Conservation (phyloP, 2,113 vertebrate genomes). For the zebrafish (Danio rerio) region DNA sequence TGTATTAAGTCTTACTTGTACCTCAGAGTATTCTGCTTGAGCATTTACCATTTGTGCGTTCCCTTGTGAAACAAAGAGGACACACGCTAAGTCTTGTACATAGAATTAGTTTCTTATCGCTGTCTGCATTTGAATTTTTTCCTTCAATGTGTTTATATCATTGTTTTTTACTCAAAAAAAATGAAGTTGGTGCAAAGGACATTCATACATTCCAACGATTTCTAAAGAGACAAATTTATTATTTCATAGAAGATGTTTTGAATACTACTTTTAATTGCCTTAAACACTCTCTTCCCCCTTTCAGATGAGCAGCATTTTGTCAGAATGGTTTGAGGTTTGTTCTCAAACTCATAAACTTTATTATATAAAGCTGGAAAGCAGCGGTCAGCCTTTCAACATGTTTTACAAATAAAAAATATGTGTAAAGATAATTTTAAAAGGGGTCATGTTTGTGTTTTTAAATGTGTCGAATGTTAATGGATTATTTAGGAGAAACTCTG, state of each 20-base stretch:
- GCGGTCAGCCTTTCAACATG: conserved; percentile 15
- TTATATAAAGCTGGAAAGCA: conserved; percentile 14
- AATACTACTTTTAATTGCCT: conserved; percentile 61
- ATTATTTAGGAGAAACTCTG: background rate
- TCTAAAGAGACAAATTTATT: conserved; percentile 46
- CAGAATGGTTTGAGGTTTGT: conserved; percentile 23
- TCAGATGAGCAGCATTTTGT: conserved; percentile 45
- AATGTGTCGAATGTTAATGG: conserved; percentile 7
- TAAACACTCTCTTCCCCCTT: conserved; percentile 52
- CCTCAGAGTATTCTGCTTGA: conserved; percentile 45
- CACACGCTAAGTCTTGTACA: conserved; percentile 53
- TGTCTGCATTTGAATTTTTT: conserved; percentile 46
- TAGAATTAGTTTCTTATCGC: conserved; percentile 49
- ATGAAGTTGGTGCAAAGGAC: conserved; percentile 50
- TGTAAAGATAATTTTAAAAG: background rate
- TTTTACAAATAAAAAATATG: conserved; percentile 23
- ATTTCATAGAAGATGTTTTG: conserved; percentile 52
- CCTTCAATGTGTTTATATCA: conserved; percentile 46
- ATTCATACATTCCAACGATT: conserved; percentile 64
- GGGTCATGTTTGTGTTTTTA: background rate
- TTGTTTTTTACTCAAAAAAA: conserved; percentile 52
- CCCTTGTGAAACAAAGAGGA: conserved; percentile 26
- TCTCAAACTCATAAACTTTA: conserved; percentile 2
- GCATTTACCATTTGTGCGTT: conserved; percentile 45
- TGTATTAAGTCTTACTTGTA: conserved; percentile 46